Evolutionary conservation across 2,888 invertebrate genomes (phyloP).

Genomic region (Andrena haemorrhoa): DNA sequence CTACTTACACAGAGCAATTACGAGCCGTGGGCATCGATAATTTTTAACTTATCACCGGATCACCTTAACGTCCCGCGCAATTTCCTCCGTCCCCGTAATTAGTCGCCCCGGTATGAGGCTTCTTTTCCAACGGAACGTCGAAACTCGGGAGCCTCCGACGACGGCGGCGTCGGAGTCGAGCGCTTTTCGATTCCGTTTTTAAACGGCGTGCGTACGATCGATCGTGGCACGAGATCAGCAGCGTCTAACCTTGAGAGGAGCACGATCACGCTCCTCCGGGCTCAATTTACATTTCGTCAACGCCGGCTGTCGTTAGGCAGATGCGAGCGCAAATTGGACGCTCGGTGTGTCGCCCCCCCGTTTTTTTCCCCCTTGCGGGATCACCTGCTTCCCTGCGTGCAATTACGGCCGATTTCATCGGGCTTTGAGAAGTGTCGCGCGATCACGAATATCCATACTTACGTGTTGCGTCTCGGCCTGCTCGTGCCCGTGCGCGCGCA

Average conservation of each 20-base stretch:
- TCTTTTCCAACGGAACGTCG: background rate
- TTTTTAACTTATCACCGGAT: constrained; percentile 16
- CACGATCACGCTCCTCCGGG: constrained; percentile 49
- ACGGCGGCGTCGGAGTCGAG: background rate
- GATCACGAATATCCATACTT: constrained; percentile 67
- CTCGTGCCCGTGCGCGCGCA: constrained; percentile 17
- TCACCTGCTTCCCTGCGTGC: constrained; percentile 79
- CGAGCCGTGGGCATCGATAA: background rate
- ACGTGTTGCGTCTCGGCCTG: constrained; percentile 35
- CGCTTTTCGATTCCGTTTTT: background rate
- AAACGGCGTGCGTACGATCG: constrained; percentile 17
- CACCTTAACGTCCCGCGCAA: background rate
- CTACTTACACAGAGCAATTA: constrained; percentile 10
- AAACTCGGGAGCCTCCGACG: background rate
- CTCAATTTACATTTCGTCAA: constrained; percentile 82
- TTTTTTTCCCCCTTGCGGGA: constrained; percentile 57
- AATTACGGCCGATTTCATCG: constrained; percentile 81
- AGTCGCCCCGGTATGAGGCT: background rate
- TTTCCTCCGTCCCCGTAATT: constrained; percentile 26
- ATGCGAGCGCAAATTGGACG: constrained; percentile 82
- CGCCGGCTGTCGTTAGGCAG: constrained; percentile 82
- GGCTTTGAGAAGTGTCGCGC: constrained; percentile 77
- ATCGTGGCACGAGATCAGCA: constrained; percentile 8
- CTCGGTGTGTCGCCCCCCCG: constrained; percentile 71
- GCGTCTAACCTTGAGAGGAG: constrained; percentile 34